A percentile compares a stretch with the other conserved stretches of the same genome.
These are phyloP conservation scores for Notothenia coriiceps DNA, from an alignment of 2,113 vertebrate species.

Conservation along the genomic window DNA sequence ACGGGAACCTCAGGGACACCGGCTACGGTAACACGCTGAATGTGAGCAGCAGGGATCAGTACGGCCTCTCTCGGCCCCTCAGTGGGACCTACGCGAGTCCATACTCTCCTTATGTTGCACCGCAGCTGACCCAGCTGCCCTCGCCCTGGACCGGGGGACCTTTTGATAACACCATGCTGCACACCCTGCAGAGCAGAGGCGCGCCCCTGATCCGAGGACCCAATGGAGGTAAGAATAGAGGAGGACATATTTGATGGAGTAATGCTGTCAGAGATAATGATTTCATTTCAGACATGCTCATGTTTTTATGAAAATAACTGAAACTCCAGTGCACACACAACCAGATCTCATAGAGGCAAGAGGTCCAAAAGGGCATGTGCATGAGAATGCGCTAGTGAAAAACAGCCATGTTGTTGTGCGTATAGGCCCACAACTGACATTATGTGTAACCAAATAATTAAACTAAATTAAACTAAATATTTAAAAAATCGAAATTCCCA, in stretches of 20 bases:
- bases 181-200: conserved; percentile 91
- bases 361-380: not conserved
- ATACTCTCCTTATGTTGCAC: conserved; percentile 91
- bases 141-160: conserved; percentile 91
- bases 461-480: not conserved
- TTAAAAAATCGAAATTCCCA: not conserved
- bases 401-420: not conserved
- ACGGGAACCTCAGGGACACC: conserved; percentile 86
- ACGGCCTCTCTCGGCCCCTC: conserved; percentile 89
- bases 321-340: not conserved
- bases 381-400: not conserved
- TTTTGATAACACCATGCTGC: conserved; percentile 96
- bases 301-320: not conserved
- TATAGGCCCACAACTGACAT: not conserved
- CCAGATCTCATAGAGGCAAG: not conserved
- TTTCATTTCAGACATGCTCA: not conserved
- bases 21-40: conserved; percentile 86
- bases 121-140: conserved; percentile 90
- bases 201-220: conserved; percentile 91
- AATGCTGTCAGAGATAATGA: not conserved
- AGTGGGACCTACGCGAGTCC: conserved; percentile 92
- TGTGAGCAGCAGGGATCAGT: conserved; percentile 91
- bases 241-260: not conserved
- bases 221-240: conserved; percentile 87
- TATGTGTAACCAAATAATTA: not conserved